Percentiles rank a stretch among this genome's conserved stretches.
Conservation (phyloP, 1,140 invertebrate species). For the Drosophila melanica region DNA sequence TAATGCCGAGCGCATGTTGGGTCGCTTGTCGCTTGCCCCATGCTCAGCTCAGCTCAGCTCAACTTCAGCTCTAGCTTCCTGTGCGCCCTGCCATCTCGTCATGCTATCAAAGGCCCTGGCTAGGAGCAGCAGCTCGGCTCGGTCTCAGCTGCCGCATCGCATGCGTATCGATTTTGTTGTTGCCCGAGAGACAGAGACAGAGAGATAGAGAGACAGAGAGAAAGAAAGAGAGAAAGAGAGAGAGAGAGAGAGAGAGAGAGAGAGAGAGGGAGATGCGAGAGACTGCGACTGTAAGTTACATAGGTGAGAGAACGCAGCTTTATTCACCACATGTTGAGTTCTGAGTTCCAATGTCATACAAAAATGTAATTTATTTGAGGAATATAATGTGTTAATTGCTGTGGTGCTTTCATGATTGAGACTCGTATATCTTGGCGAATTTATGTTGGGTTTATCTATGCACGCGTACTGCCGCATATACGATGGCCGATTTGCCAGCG, state of each 20-base stretch:
- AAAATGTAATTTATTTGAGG: constrained; percentile 48
- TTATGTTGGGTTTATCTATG: constrained; percentile 38
- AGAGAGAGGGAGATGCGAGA: neutral
- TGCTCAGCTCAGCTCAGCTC: constrained; percentile 4
- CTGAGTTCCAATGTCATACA: constrained; percentile 3
- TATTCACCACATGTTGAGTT: constrained; percentile 66
- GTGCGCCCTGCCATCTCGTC: constrained; percentile 70
- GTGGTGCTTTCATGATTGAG: constrained; percentile 55
- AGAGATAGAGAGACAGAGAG: neutral
- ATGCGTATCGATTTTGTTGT: constrained; percentile 71
- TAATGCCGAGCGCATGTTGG: constrained; percentile 61
- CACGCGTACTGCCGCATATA: constrained; percentile 55
- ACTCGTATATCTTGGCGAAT: constrained; percentile 61
- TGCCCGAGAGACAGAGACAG: constrained; percentile 14
- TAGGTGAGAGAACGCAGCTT: constrained; percentile 37
- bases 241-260: neutral
- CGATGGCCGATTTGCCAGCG: constrained; percentile 69
- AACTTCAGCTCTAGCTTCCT: constrained; percentile 48
- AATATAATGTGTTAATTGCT: constrained; percentile 61
- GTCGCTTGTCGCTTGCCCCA: constrained; percentile 58
- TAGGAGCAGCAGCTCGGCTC: constrained; percentile 17
- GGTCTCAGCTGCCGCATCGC: constrained; percentile 53
- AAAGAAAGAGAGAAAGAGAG: neutral
- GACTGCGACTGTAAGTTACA: neutral
- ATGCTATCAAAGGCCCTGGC: constrained; percentile 55